These are phyloP conservation scores for Ceratina australensis DNA, from an alignment of 1,140 invertebrate genomes.

Conservation along the genomic window DNA sequence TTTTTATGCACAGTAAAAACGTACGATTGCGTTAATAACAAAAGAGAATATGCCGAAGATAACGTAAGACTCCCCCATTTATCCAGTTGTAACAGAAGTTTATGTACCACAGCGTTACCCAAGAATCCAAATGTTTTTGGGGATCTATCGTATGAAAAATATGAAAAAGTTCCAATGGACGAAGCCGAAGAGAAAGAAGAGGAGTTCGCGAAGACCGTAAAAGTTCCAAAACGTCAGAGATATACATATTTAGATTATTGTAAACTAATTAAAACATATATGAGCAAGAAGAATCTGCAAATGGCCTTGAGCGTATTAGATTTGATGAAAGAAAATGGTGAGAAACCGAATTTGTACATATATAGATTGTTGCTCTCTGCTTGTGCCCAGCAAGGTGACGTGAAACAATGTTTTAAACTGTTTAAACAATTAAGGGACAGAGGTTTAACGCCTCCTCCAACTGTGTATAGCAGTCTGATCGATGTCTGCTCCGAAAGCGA, in stretches of 20 bases:
- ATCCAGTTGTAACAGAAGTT: neutral
- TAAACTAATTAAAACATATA: conserved; percentile 84
- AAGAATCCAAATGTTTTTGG: conserved; percentile 73
- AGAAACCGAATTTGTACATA: conserved; percentile 88
- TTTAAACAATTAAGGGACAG: conserved; percentile 90
- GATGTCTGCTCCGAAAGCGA: conserved; percentile 92
- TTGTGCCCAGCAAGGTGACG: conserved; percentile 89
- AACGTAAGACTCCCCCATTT: neutral
- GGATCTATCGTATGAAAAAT: conserved; percentile 61
- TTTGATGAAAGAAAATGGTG: conserved; percentile 87
- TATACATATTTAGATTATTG: conserved; percentile 83
- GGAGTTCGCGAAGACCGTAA: conserved; percentile 62
- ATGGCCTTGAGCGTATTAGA: conserved; percentile 89
- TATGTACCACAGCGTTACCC: conserved; percentile 15
- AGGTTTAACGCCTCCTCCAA: conserved; percentile 83
- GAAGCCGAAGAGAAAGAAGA: conserved; percentile 69
- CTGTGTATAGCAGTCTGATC: conserved; percentile 91
- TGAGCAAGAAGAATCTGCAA: conserved; percentile 82
- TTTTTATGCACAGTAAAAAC: neutral
- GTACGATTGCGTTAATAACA: neutral
- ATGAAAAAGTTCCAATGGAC: conserved; percentile 67
- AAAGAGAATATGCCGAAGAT: neutral
- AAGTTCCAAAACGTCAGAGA: conserved; percentile 63
- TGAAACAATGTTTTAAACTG: conserved; percentile 90
- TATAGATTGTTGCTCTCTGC: conserved; percentile 90